Evolutionary conservation across 2,888 invertebrate species (phyloP).

Genomic region (Melanostoma mellinum): DNA sequence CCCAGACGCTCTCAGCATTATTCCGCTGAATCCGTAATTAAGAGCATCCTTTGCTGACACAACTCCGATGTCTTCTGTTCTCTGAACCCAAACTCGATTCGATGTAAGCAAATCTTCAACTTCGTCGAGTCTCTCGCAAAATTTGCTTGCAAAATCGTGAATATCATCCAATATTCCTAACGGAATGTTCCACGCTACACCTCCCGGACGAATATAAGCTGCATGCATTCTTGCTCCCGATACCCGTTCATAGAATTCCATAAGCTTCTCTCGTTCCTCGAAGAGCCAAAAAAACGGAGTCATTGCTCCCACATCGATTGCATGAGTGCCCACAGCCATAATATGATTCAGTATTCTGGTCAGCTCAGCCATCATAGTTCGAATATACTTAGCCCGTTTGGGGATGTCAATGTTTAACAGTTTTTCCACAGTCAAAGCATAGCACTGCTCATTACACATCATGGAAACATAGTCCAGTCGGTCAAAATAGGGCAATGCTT

Average conservation of each 20-base stretch:
- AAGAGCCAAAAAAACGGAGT: constrained; percentile 99
- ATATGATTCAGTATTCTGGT: constrained; percentile 98
- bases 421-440: constrained; percentile 97
- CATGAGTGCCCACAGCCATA: constrained; percentile 98
- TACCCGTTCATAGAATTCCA: constrained; percentile 99
- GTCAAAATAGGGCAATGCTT: constrained; percentile 99
- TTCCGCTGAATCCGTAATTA: constrained; percentile 98
- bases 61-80: constrained; percentile 95
- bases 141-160: constrained; percentile 93
- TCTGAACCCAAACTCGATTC: constrained; percentile 96
- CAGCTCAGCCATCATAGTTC: constrained; percentile 89
- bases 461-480: constrained; percentile 98
- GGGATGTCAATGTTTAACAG: constrained; percentile 97
- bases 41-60: constrained; percentile 96
- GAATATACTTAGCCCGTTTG: constrained; percentile 93
- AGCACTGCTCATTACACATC: constrained; percentile 99
- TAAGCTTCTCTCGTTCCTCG: constrained; percentile 98
- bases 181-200: constrained; percentile 96
- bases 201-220: constrained; percentile 98
- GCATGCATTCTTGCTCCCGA: constrained; percentile 99
- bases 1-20: constrained; percentile 98
- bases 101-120: constrained; percentile 96
- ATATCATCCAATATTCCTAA: constrained; percentile 98
- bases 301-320: constrained; percentile 97
- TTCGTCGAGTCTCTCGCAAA: constrained; percentile 95